Base-by-base conservation (phyloP, 2,797 vertebrate species). In the Xyrichtys novacula region DNA sequence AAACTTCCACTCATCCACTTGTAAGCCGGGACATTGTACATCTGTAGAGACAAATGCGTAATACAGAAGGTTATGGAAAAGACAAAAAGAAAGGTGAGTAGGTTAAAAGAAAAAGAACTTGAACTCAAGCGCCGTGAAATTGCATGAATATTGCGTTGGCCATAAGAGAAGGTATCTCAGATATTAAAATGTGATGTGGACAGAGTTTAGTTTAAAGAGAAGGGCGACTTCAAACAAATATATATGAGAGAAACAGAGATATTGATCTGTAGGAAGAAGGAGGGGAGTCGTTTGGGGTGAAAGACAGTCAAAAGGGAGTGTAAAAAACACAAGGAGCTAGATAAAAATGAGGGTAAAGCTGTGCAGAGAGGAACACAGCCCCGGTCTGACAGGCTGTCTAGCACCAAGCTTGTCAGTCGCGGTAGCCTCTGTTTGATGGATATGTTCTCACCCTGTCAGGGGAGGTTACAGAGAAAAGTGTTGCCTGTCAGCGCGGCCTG, bases 1-100 rank as follows among this genome's bases (percentile, higher is more conserved):
- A 78, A 95, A 94, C 84, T 85, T 95, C 94, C 94, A 95, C 47
- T 93, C 93, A 15, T 94, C 93, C 44, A 93, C 93, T 82, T 95
- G 91, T 64, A 95, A 42, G 40, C 86, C 73, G 0, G 93, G 94
- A 76, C 94, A 95, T 14, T 56, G 85, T 34, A 67, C 81, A 76
- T 78, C 94, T 95, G 80, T 16, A 40, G 77, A 69, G 61, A 72
- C 23, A 83, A 74, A 71, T 0, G 7, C 12, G 60, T 23, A 28
- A 29, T 0, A 61, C 20, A 39, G 8, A 46, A 25, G n/a, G 29
- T 60, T 38, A 54, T 9, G 4, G 2, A 44, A 8, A 25, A 20
- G 17, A 20, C 61, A 25, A 25, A 7, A 50, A 19, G 44, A n/a
- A 20, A 28, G n/a, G 6, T 16, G 12, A 7, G 1, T 19, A 11